Conservation (phyloP, 2,113 vertebrate species). For the Parotia lawesii region DNA sequence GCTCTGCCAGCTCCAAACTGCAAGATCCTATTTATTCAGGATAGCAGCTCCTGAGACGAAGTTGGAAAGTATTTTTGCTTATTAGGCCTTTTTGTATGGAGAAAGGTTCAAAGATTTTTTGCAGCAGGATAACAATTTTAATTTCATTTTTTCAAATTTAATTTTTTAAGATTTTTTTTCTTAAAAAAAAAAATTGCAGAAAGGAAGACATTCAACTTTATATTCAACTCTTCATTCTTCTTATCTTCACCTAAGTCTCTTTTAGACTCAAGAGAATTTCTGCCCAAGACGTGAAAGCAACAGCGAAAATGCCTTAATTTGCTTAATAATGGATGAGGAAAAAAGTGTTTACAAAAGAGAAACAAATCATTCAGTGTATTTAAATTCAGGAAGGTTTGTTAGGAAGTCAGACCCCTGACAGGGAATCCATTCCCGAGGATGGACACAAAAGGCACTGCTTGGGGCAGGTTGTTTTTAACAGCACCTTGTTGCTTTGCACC, state of each 20-base stretch:
- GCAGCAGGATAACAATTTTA: not conserved
- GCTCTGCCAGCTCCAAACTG: conserved; percentile 39
- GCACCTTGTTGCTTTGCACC: not conserved
- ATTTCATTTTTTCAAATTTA: not conserved
- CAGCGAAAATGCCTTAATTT: not conserved
- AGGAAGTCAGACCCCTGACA: not conserved
- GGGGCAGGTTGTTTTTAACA: not conserved
- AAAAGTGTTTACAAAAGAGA: not conserved
- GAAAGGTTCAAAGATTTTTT: conserved; percentile 11
- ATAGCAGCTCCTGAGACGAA: conserved; percentile 32
- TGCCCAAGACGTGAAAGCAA: not conserved
- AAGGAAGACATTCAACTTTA: not conserved
- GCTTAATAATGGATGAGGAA: not conserved
- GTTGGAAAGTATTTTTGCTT: conserved; percentile 25
- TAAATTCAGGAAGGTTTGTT: not conserved
- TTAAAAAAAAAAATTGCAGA: not conserved
- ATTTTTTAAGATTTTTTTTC: not conserved
- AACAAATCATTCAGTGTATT: not conserved
- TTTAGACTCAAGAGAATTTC: not conserved
- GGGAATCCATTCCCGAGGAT: not conserved
- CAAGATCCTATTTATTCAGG: not conserved
- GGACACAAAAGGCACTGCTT: not conserved
- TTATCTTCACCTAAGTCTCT: not conserved
- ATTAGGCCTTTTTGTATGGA: not conserved
- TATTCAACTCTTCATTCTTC: not conserved